Conservation (phyloP, 2,888 invertebrate species). For the Tipula vernalis region DNA sequence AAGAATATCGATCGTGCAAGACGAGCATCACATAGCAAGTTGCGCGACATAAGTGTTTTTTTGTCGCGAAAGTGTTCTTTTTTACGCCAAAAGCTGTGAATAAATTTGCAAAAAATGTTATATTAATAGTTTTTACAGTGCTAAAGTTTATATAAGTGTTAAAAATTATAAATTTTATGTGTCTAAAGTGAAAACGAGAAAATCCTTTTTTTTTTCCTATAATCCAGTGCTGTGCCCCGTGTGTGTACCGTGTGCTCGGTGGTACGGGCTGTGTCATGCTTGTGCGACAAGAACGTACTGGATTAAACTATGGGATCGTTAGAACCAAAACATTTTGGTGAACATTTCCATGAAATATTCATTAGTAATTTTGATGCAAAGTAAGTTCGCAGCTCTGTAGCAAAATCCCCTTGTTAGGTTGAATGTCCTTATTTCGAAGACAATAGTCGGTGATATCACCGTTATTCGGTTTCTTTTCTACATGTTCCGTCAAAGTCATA, state of each 20-base stretch:
- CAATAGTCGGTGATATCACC: not conserved
- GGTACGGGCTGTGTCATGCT: not conserved
- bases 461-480: not conserved
- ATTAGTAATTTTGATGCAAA: slow-evolving; percentile 30
- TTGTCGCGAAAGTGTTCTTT: not conserved
- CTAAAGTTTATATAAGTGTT: not conserved
- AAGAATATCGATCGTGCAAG: not conserved
- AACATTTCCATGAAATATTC: slow-evolving; percentile 35
- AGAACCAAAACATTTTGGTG: slow-evolving; percentile 35
- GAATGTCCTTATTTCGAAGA: not conserved
- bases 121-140: not conserved
- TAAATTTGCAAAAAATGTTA: not conserved
- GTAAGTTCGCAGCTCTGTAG: slow-evolving; percentile 12
- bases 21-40: not conserved
- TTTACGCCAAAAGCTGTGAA: not conserved
- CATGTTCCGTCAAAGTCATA: not conserved
- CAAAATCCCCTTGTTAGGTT: not conserved
- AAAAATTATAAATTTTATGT: not conserved
- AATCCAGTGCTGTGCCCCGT: not conserved
- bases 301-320: slow-evolving; percentile 25
- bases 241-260: not conserved
- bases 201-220: not conserved
- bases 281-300: not conserved
- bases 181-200: not conserved
- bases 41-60: not conserved